Evolutionary conservation across 2,113 vertebrate species (phyloP).

Genomic region (Hucho hucho): DNA sequence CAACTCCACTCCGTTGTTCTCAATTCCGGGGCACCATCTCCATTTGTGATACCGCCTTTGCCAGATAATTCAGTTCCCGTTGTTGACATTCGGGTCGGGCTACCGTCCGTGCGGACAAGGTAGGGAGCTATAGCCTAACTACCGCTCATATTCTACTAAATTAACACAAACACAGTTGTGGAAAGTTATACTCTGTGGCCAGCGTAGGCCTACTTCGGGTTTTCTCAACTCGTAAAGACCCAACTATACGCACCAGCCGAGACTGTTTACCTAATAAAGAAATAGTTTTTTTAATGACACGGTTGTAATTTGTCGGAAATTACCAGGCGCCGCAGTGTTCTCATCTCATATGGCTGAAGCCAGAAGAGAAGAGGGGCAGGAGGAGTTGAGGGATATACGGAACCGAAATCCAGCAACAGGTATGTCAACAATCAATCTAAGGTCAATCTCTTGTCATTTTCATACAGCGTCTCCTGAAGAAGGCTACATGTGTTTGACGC

Average conservation of each 20-base stretch:
- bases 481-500: neutral
- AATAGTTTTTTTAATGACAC: neutral
- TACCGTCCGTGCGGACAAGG: neutral
- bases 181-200: too few species aligned
- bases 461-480: neutral
- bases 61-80: neutral
- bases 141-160: neutral
- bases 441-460: neutral
- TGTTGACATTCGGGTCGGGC: neutral
- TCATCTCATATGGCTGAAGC: constrained; percentile 82
- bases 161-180: too few species aligned
- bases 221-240: neutral
- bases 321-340: neutral
- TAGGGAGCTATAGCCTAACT: neutral
- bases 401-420: constrained; percentile 76
- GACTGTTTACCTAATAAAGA: too few species aligned
- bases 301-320: neutral
- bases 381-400: constrained; percentile 70
- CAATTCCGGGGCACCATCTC: neutral
- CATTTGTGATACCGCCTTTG: too few species aligned
- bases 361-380: constrained; percentile 79
- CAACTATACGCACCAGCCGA: neutral
- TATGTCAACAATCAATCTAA: constrained; percentile 44
- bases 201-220: too few species aligned
- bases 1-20: neutral